Percentiles rank a stretch among this genome's conserved stretches.
phyloP scores from a whole-genome alignment of 2,797 vertebrate species.

The Pangasius krempfi region DNA sequence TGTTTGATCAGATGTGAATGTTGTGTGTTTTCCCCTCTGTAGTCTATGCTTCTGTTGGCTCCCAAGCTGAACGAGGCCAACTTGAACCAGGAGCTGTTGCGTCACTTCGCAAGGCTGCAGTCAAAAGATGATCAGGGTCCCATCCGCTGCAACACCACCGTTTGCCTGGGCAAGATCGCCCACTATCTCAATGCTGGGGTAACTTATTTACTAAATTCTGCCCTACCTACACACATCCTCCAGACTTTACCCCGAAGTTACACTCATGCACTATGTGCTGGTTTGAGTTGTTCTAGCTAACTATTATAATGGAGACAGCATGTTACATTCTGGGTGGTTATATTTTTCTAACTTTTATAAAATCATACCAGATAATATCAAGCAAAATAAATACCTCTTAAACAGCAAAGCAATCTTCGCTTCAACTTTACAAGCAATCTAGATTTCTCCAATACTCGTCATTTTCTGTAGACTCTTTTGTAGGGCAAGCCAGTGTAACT shows the following conservation, averaged over 20 bases:
- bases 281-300: neutral
- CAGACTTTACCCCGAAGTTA: neutral
- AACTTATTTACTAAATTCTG: slow-evolving; percentile 50
- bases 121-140: slow-evolving; percentile 91
- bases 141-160: slow-evolving; percentile 93
- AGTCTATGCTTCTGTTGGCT: slow-evolving; percentile 93
- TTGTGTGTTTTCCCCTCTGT: neutral
- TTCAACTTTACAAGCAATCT: neutral
- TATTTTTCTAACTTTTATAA: neutral
- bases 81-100: slow-evolving; percentile 90
- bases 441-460: too few species aligned
- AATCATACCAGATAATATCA: neutral
- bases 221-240: neutral
- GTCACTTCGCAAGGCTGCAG: slow-evolving; percentile 90
- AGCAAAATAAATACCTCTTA: neutral
- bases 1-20: neutral
- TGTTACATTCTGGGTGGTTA: neutral
- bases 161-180: slow-evolving; percentile 92
- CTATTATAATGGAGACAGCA: neutral
- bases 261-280: neutral
- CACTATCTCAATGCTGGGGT: slow-evolving; percentile 87
- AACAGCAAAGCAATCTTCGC: neutral
- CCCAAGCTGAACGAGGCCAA: slow-evolving; percentile 89
- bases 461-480: neutral
- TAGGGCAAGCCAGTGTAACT: neutral